Evolutionary conservation across 2,888 invertebrate species (phyloP), one percentile per base, ranked within the genome.

Genomic region (Andrena bucephala): DNA sequence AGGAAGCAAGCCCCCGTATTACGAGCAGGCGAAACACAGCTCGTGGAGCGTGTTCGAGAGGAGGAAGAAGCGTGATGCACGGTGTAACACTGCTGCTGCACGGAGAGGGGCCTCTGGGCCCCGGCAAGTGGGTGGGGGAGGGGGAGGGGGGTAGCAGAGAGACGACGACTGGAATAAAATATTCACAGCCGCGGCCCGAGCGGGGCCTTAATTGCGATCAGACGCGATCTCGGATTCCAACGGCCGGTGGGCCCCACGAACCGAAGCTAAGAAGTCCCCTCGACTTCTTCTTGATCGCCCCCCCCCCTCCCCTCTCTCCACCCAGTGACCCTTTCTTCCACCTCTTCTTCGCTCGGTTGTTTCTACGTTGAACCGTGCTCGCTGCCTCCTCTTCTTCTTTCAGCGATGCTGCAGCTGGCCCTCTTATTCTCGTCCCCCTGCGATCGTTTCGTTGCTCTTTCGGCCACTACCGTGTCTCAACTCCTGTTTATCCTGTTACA

Each of bases 201-300:
- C 90, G 86, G 90, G 87, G 92, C 93, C 93, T 93, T 94, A 94
- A 93, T 94, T 93, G 93, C 93, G 93, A 93, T 94, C 94, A 92
- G 93, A 93, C 94, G 93, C 93, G 93, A 94, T 94, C 93, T 94
- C 93, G 92, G 92, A 94, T 94, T 94, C 93, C 93, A 92, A 89
- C 92, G 92, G 91, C 92, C 87, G 93, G 93, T 93, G 93, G 92
- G 93, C 92, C 42, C 91, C 90, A 89, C 85, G 85, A 88, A 90
- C 89, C 89, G 86, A 89, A 89, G 81, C 77, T 89, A 82, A 80
- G 77, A 83, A 82, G 77, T 80, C 86, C 87, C 87, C 80, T 77
- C 77, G 81, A 76, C 68, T 73, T 50, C 73, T 68, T 66, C 73
- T 80, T 63, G 62, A 54, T 63, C 33, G 65, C 67, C 75, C 72